phyloP scores from a whole-genome alignment of 2,888 invertebrate genomes.

The Hanleya hanleyi region DNA sequence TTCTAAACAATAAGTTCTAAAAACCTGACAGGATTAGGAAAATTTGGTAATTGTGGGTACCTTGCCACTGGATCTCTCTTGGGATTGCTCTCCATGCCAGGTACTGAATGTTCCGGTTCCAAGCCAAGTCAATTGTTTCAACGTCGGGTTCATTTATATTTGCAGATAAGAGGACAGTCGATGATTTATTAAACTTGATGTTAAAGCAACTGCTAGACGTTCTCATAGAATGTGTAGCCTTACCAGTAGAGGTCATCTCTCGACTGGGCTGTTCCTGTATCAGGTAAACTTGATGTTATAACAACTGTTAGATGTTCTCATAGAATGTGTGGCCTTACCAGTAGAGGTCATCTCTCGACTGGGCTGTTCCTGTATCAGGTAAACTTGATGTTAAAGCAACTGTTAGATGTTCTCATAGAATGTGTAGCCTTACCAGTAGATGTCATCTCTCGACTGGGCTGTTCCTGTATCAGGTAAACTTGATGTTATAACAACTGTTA shows the following conservation, averaged over 20 bases:
- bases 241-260: slow-evolving; percentile 90
- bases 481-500: slow-evolving; percentile 86
- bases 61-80: too few species aligned
- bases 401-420: slow-evolving; percentile 89
- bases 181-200: slow-evolving; percentile 79
- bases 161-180: not conserved
- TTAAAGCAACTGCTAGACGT: slow-evolving; percentile 86
- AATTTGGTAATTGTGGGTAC: too few species aligned
- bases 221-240: slow-evolving; percentile 95
- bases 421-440: slow-evolving; percentile 94
- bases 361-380: slow-evolving; percentile 88
- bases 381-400: slow-evolving; percentile 87
- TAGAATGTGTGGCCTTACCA: slow-evolving; percentile 94
- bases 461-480: slow-evolving; percentile 85
- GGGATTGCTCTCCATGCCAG: too few species aligned
- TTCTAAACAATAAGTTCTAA: too few species aligned
- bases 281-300: slow-evolving; percentile 81
- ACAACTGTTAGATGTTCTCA: slow-evolving; percentile 86
- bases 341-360: slow-evolving; percentile 89
- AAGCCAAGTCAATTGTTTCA: too few species aligned
- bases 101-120: too few species aligned
- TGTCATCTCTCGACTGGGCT: slow-evolving; percentile 88
- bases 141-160: not conserved
- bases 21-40: too few species aligned
- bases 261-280: slow-evolving; percentile 93